Conservation (phyloP, 2,113 vertebrate species). For the Riparia riparia region DNA sequence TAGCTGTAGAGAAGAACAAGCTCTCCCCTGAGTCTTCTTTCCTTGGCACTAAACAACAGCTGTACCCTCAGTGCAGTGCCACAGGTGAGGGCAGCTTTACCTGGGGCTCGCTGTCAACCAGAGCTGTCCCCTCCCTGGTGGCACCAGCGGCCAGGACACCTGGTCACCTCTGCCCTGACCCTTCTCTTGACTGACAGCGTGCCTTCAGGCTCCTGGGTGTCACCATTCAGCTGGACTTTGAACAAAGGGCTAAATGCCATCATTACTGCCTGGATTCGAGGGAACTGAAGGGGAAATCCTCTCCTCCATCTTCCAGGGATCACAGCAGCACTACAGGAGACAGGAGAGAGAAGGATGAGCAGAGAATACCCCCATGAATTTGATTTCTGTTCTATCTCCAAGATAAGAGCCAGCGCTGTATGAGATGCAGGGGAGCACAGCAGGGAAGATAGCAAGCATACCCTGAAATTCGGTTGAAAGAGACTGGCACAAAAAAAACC, state of each 20-base stretch:
- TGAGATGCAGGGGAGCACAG: neutral
- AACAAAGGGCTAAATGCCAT: neutral
- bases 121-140: neutral
- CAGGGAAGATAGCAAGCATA: neutral
- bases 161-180: neutral
- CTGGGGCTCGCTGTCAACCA: neutral
- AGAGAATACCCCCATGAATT: neutral
- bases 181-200: neutral
- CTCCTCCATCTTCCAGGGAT: neutral
- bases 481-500: neutral
- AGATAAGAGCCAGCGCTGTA: neutral
- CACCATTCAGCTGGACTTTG: neutral
- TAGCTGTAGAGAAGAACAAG: neutral
- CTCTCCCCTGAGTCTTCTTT: neutral
- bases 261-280: neutral
- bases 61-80: accelerated
- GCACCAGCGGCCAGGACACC: neutral
- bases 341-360: neutral
- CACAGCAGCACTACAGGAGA: neutral
- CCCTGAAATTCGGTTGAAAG: neutral
- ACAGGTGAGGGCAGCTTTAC: neutral
- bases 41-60: accelerated
- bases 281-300: neutral
- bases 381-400: neutral
- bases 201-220: neutral